Percentiles rank a stretch among this genome's conserved stretches.
phyloP scores from a whole-genome alignment of 1,140 invertebrate species.

The Charaxes varanes region DNA sequence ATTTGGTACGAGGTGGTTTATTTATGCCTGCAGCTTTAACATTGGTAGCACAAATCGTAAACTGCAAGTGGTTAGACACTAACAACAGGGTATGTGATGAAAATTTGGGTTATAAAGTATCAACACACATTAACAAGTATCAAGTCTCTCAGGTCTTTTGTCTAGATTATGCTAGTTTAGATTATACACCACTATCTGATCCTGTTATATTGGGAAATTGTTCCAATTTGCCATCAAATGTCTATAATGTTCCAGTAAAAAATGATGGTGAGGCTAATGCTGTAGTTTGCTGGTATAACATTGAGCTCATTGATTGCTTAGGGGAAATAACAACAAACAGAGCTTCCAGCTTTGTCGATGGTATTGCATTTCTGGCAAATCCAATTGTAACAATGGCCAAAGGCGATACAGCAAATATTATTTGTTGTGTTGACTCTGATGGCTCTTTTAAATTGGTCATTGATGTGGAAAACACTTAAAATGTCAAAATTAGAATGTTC shows the following conservation, averaged over 20 bases:
- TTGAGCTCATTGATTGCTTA: constrained; percentile 44
- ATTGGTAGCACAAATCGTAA: constrained; percentile 43
- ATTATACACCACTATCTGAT: constrained; percentile 39
- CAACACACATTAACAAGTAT: constrained; percentile 47
- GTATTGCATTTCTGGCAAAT: constrained; percentile 37
- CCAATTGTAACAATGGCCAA: constrained; percentile 24
- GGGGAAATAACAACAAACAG: constrained; percentile 40
- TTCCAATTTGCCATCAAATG: constrained; percentile 20
- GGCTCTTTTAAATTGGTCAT: constrained; percentile 42
- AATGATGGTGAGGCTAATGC: constrained; percentile 37
- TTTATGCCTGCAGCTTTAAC: constrained; percentile 46
- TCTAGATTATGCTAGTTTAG: constrained; percentile 43
- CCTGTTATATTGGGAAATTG: constrained; percentile 29
- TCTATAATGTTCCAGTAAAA: constrained; percentile 32
- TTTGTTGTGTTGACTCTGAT: constrained; percentile 42
- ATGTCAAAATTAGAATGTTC: no score
- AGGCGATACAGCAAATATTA: constrained; percentile 31
- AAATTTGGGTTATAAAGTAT: constrained; percentile 47
- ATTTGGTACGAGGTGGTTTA: constrained; percentile 42
- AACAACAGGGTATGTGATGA: constrained; percentile 50
- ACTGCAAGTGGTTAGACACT: constrained; percentile 45
- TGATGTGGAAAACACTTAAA: constrained; percentile 27
- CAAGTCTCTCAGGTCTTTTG: constrained; percentile 50
- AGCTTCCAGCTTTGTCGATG: constrained; percentile 39
- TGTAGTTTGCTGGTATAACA: constrained; percentile 52